Base-by-base conservation (phyloP, 2,888 invertebrate species). In the Seira musarum region DNA sequence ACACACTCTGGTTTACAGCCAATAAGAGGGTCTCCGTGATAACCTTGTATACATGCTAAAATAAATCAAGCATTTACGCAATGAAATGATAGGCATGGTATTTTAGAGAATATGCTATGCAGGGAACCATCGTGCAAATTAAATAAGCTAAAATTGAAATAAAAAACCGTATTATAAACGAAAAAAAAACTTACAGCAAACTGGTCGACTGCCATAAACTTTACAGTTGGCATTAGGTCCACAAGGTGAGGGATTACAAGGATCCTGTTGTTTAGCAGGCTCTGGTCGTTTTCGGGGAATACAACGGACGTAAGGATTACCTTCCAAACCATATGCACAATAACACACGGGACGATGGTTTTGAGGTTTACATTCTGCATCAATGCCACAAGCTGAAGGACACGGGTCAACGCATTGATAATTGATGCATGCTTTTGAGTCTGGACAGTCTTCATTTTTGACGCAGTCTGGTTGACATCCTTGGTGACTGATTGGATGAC, bases 221-320 rank as follows among this genome's bases (percentile, higher is more conserved):
- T 94, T 94, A 88, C 96, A 96, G 65, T 95, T 92, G 25, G 95
- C 95, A 89, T 95, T 95, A 13, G 93, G 93, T 87, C 96, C 96
- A 88, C 96, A 96, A 67, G 94, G 93, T 84, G 91, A 92, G 80
- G 93, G 94, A 84, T 90, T 90, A 87, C 95, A 95, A 5, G 95
- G 94, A 66, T 83, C 81, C 2, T 57, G 30, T 8, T 30, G 30
- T 21, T 71, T 80, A 2, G 17, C 17, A 5, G 25, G 83, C 65
- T 76, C 82, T 80, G 25, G 86, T 75, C 46, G 72, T 66, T 74
- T 87, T 87, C 84, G 87, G 21, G 87, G 87, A 8, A 85, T 61
- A 46, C 87, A 87, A n/a, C 87, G 87, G 78, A 93, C 92, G 25
- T 93, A 93, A 22, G 95, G 94, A 89, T 95, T 93, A 19, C 95